Percentiles rank a stretch among this genome's conserved stretches.
These are phyloP conservation scores for Zoroaster sp. DNA, from an alignment of 53 echinoderm and acorn worm species.

Conservation along the genomic window DNA sequence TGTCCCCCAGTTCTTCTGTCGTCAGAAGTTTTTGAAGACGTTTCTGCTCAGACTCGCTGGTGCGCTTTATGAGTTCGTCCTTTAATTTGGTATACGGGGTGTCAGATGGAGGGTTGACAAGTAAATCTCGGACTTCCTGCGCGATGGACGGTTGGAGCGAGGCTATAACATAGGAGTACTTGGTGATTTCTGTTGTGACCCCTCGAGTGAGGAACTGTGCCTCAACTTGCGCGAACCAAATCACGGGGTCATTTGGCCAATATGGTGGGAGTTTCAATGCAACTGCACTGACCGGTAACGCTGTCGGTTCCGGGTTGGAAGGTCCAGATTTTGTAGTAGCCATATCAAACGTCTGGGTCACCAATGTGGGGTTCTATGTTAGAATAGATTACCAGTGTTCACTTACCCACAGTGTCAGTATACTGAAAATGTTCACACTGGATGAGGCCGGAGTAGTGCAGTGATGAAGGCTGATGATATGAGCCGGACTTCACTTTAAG, in stretches of 20 bases:
- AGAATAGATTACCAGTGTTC: no score
- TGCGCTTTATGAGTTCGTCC: not conserved
- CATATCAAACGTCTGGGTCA: no score
- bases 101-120: not conserved
- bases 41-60: not conserved
- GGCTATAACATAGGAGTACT: not conserved
- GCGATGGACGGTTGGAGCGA: not conserved
- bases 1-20: not conserved
- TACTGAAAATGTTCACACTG: no score
- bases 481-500: no score
- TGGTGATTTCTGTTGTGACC: not conserved
- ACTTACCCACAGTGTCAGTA: no score
- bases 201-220: slow-evolving; percentile 1
- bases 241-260: not conserved
- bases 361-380: no score
- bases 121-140: not conserved
- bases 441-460: no score
- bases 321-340: no score
- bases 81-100: not conserved
- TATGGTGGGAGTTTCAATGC: not conserved
- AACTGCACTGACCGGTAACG: not conserved
- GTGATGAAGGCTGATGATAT: no score
- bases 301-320: no score
- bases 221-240: slow-evolving; percentile 27
- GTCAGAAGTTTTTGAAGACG: not conserved